Evolutionary conservation across 2,113 vertebrate species (phyloP).

Genomic region (Steatornis caripensis): DNA sequence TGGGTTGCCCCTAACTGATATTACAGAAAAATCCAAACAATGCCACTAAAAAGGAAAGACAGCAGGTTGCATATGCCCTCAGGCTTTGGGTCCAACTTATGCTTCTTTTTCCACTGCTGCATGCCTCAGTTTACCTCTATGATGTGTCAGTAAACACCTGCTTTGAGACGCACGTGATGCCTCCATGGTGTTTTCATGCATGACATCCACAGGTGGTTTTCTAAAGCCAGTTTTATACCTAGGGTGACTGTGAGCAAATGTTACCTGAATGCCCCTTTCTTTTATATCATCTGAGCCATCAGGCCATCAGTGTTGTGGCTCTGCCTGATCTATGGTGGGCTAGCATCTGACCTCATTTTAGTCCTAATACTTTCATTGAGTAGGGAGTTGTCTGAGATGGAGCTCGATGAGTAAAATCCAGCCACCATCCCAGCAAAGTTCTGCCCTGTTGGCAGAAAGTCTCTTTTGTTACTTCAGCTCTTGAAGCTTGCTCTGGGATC

Average conservation of each 20-base stretch:
- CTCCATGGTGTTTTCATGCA: background rate
- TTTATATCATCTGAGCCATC: background rate
- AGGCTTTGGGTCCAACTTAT: rapidly evolving
- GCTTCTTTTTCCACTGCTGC: background rate
- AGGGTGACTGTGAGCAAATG: background rate
- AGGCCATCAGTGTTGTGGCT: background rate
- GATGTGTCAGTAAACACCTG: background rate
- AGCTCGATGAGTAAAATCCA: background rate
- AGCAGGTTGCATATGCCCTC: background rate
- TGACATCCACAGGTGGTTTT: background rate
- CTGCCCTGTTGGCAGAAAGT: background rate
- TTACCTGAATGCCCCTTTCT: background rate
- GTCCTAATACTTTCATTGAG: background rate
- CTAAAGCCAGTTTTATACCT: background rate
- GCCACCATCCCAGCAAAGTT: background rate
- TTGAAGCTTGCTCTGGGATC: background rate
- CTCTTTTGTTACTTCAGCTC: background rate
- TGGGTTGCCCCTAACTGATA: background rate
- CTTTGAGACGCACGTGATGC: background rate
- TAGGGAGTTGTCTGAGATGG: background rate
- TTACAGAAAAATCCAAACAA: background rate
- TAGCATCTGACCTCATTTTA: background rate
- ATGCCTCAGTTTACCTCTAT: background rate
- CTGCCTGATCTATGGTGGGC: background rate
- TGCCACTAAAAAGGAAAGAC: background rate